A percentile compares a stretch with the other conserved stretches of the same genome.
Evolutionary conservation across 2,888 invertebrate genomes (phyloP).

Genomic region (Caenorhabditis uteleia): DNA sequence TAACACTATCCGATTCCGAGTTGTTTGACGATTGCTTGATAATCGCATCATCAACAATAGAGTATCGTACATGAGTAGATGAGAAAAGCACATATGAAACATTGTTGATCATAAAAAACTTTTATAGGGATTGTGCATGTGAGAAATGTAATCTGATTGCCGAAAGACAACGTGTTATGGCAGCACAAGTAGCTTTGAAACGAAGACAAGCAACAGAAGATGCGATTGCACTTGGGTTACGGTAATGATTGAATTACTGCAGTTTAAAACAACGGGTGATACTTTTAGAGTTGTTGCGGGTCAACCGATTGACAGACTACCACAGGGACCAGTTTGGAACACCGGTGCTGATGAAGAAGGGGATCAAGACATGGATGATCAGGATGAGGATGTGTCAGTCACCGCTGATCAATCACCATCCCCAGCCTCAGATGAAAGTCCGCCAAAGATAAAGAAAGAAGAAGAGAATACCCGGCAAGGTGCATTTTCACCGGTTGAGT

Average conservation of each 20-base stretch:
- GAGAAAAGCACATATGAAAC: no score
- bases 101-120: no score
- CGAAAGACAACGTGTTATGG: slow-evolving; percentile 96
- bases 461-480: slow-evolving; percentile 8
- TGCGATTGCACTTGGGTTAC: slow-evolving; percentile 66
- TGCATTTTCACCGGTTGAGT: slow-evolving; percentile 77
- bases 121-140: slow-evolving; percentile 85
- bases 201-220: slow-evolving; percentile 68
- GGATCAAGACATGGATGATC: slow-evolving; percentile 27
- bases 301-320: slow-evolving; percentile 76
- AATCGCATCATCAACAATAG: background rate
- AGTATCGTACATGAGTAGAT: background rate
- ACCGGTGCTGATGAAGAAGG: slow-evolving; percentile 37
- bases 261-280: background rate
- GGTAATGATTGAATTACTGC: slow-evolving; percentile 23
- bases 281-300: slow-evolving; percentile 57
- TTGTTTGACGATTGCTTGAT: background rate
- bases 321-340: slow-evolving; percentile 87
- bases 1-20: slow-evolving; percentile 1
- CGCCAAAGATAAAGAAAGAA: slow-evolving; percentile 8
- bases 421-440: slow-evolving; percentile 12
- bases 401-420: slow-evolving; percentile 11
- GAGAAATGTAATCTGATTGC: slow-evolving; percentile 97
- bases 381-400: slow-evolving; percentile 24
- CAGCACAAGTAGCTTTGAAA: slow-evolving; percentile 78